Conservation (phyloP, 2,797 vertebrate genomes). For the Alosa sapidissima region DNA sequence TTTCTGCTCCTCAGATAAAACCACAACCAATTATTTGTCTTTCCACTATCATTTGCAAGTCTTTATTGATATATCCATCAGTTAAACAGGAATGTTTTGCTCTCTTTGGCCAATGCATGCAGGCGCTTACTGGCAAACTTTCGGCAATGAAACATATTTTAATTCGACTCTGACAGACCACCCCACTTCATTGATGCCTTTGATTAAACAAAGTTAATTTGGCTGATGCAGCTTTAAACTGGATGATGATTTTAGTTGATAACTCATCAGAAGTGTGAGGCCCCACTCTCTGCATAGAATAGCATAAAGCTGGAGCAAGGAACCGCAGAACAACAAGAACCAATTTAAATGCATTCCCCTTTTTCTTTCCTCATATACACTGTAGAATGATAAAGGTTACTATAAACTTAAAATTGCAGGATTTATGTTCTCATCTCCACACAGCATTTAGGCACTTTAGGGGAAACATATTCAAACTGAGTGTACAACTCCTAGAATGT, state of each 20-base stretch:
- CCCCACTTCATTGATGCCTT: background rate
- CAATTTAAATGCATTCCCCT: background rate
- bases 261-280: background rate
- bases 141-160: background rate
- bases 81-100: too few species aligned
- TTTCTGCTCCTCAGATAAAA: background rate
- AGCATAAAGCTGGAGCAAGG: too few species aligned
- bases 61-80: background rate
- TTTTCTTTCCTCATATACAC: background rate
- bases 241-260: background rate
- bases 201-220: constrained; percentile 15
- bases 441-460: background rate
- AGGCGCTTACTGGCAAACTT: background rate
- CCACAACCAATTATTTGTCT: too few species aligned
- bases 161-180: background rate
- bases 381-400: constrained; percentile 12
- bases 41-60: too few species aligned
- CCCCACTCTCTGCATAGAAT: background rate
- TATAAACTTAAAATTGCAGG: background rate
- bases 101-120: background rate
- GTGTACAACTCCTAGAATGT: background rate
- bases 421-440: background rate
- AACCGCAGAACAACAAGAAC: background rate
- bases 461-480: background rate
- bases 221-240: constrained; percentile 13